Evolutionary conservation across 1,140 invertebrate species (phyloP).

Genomic region (Brachionus rubens): DNA sequence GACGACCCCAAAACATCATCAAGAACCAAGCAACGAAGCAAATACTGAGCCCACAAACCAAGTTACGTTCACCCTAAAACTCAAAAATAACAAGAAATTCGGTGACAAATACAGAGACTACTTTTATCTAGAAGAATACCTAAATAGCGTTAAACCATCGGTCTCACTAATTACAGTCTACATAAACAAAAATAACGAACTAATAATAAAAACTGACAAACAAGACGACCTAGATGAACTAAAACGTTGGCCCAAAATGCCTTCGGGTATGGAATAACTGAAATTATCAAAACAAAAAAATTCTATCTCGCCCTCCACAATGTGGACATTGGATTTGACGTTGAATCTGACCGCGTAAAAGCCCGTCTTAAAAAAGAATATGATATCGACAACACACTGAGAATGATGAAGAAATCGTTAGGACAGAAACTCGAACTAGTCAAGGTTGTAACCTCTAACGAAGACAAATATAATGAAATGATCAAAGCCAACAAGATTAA

Average conservation of each 20-base stretch:
- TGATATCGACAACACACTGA: not conserved
- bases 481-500: not conserved
- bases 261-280: not conserved
- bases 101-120: not conserved
- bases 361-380: not conserved
- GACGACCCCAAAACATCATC: not conserved
- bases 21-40: not conserved
- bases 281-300: not conserved
- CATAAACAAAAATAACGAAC: not conserved
- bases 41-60: not conserved
- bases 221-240: not conserved
- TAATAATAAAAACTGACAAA: not conserved
- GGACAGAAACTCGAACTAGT: constrained; percentile 14
- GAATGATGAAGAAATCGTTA: not conserved
- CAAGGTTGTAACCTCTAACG: constrained; percentile 5
- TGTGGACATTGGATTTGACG: not conserved
- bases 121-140: not conserved
- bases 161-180: not conserved
- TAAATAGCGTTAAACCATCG: not conserved
- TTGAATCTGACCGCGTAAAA: constrained; percentile 11
- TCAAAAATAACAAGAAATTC: not conserved
- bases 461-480: constrained; percentile 24
- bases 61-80: not conserved
- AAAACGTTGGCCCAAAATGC: not conserved
- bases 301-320: not conserved